A percentile compares a stretch with the other conserved stretches of the same genome.
These are phyloP conservation scores for Corvus hawaiiensis DNA, from an alignment of 2,113 vertebrate species.

Conservation along the genomic window DNA sequence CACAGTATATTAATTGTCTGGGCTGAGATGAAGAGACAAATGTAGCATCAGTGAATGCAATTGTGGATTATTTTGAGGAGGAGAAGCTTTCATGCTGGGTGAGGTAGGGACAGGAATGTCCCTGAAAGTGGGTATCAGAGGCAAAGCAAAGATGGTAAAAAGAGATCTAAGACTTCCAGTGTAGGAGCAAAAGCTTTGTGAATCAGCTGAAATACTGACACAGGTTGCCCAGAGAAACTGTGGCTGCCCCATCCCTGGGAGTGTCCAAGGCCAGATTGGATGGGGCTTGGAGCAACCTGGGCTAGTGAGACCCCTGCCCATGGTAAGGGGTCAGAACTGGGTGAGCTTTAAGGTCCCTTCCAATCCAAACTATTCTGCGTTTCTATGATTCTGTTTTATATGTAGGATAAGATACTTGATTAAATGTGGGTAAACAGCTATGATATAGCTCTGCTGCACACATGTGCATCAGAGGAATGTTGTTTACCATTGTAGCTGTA, in stretches of 20 bases:
- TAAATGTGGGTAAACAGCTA: not conserved
- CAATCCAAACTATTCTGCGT: not conserved
- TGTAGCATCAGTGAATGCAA: not conserved
- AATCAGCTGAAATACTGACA: not conserved
- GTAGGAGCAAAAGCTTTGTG: not conserved
- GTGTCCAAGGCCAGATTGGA: not conserved
- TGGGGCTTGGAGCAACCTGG: not conserved
- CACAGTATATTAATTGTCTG: not conserved
- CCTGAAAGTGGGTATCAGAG: not conserved
- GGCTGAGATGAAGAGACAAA: not conserved
- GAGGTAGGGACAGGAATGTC: not conserved
- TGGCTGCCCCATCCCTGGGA: not conserved
- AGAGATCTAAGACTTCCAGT: not conserved
- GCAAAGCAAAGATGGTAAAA: not conserved
- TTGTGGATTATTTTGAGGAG: not conserved
- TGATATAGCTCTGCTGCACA: not conserved
- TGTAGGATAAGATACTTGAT: not conserved
- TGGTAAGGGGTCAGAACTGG: not conserved
- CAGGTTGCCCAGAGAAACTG: not conserved
- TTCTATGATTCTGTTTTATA: not conserved
- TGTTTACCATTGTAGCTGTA: too few relatives aligned
- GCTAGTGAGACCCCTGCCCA: not conserved
- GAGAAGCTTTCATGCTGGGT: not conserved
- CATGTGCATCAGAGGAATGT: not conserved
- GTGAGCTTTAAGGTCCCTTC: not conserved